Conservation (phyloP, 2,113 vertebrate genomes). For the Syrmaticus mikado region DNA sequence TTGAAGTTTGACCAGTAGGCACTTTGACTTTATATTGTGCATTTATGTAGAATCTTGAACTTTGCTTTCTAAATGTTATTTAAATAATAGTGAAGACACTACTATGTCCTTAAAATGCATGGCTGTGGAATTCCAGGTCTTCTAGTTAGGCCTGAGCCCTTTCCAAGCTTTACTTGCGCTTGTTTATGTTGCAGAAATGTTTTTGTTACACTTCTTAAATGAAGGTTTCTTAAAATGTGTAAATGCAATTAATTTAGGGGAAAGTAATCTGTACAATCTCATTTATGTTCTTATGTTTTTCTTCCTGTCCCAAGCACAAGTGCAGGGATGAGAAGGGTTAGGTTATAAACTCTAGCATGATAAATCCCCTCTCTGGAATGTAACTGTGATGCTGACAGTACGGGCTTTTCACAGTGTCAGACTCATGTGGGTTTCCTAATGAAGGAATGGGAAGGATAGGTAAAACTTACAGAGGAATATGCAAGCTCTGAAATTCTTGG, state of each 20-base stretch:
- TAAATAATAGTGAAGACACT: constrained; percentile 12
- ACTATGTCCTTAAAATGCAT: neutral
- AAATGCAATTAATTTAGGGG: neutral
- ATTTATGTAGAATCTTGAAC: neutral
- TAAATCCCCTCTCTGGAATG: neutral
- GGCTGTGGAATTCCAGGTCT: neutral
- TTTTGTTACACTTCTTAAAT: neutral
- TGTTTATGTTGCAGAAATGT: neutral
- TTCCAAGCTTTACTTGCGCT: neutral
- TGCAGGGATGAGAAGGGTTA: neutral
- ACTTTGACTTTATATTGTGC: constrained; percentile 39
- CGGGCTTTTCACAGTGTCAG: neutral
- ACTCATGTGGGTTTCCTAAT: neutral
- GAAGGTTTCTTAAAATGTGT: neutral
- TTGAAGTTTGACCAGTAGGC: constrained; percentile 6
- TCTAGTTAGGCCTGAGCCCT: neutral
- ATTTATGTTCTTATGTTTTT: neutral
- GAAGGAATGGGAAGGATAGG: neutral
- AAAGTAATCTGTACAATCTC: neutral
- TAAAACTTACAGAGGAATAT: neutral
- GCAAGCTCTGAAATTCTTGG: neutral
- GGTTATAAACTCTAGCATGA: neutral
- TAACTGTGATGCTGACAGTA: neutral
- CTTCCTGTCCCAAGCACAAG: neutral
- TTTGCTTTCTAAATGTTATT: constrained; percentile 26